phyloP scores from a whole-genome alignment of 2,797 vertebrate genomes.

The Enteromius argenteus region DNA sequence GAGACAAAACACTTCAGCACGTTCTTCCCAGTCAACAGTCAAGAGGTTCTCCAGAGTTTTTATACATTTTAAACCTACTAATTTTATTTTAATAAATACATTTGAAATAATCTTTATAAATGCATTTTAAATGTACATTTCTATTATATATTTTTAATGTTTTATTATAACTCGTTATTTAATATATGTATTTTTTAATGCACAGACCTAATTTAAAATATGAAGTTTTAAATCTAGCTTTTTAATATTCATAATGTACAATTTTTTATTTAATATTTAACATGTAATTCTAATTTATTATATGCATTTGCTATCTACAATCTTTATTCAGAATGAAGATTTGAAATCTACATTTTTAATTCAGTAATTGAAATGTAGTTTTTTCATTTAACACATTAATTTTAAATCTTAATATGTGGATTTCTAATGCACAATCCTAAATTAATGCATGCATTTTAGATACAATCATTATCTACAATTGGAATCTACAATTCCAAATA shows the following conservation, averaged over 20 bases:
- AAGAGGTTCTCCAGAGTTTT: background rate
- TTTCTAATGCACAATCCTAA: background rate
- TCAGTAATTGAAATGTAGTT: too few species aligned
- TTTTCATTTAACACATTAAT: background rate
- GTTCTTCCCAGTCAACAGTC: background rate
- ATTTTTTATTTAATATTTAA: background rate
- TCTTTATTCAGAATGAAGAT: background rate
- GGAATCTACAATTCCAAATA: too few species aligned
- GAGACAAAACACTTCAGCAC: background rate
- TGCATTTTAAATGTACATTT: too few species aligned
- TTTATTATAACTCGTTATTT: too few species aligned
- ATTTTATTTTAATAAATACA: background rate
- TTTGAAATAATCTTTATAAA: background rate
- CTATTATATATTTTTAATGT: too few species aligned
- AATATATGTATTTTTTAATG: background rate
- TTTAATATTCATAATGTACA: background rate
- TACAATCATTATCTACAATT: too few species aligned
- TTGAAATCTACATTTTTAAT: background rate
- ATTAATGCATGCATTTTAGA: background rate
- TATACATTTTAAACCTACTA: background rate
- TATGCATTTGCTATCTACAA: background rate
- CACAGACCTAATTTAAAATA: background rate
- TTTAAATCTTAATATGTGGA: background rate
- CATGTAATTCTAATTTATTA: background rate
- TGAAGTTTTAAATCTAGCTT: background rate